Conservation (phyloP, 2,888 invertebrate species). For the Tetramorium bicarinatum region DNA sequence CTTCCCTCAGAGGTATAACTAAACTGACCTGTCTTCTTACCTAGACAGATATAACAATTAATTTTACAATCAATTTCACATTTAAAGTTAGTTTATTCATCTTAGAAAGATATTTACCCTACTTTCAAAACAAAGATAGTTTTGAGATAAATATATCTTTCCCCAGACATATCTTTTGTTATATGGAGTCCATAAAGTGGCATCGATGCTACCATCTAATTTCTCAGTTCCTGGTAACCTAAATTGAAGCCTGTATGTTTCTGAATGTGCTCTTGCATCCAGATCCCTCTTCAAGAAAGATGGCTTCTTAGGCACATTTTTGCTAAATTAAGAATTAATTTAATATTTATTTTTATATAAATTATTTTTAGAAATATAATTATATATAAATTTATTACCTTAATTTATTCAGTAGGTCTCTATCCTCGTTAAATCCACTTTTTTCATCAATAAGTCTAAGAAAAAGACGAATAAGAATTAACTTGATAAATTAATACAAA, state of each 20-base stretch:
- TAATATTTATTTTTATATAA: background rate
- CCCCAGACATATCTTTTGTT: conserved; percentile 96
- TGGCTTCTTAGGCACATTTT: conserved; percentile 95
- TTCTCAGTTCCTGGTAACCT: conserved; percentile 96
- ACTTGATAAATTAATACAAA: conserved; percentile 69
- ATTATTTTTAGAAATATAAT: background rate
- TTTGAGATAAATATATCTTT: conserved; percentile 95
- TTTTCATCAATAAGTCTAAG: conserved; percentile 96
- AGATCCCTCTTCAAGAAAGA: conserved; percentile 98
- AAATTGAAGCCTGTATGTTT: conserved; percentile 94
- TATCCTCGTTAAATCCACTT: conserved; percentile 95
- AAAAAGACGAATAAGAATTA: conserved; percentile 72
- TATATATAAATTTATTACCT: conserved; percentile 86
- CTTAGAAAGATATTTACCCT: conserved; percentile 89
- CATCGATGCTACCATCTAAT: conserved; percentile 97
- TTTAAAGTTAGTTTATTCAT: background rate
- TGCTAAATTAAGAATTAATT: conserved; percentile 87
- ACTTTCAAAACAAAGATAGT: conserved; percentile 98
- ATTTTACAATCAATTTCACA: background rate
- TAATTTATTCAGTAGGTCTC: conserved; percentile 93
- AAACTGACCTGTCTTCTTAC: conserved; percentile 93
- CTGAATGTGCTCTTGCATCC: conserved; percentile 97
- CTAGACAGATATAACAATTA: conserved; percentile 85
- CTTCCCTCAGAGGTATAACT: conserved; percentile 95
- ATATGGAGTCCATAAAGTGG: conserved; percentile 97